A percentile compares a stretch with the other conserved stretches of the same genome.
phyloP scores from a whole-genome alignment of 2,888 invertebrate genomes.

The Bembecia ichneumoniformis region DNA sequence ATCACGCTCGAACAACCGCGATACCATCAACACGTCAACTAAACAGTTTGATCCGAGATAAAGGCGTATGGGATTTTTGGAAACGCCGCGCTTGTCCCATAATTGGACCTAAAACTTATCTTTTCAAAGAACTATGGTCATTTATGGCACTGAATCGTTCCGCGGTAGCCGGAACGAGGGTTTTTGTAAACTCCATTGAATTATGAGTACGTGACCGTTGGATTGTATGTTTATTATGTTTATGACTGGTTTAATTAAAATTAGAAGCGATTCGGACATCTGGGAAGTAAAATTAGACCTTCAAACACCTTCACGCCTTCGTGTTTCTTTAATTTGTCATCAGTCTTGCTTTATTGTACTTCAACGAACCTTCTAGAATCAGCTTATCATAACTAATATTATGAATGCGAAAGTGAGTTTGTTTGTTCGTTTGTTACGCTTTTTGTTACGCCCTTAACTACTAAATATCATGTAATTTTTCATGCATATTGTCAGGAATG shows the following conservation, averaged over 20 bases:
- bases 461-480: too few relatives aligned
- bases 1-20: conserved; percentile 31
- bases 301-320: neutral
- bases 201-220: conserved; percentile 42
- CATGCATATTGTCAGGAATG: too few relatives aligned
- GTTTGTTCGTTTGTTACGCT: neutral
- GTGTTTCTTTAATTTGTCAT: neutral
- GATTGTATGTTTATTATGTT: neutral
- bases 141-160: conserved; percentile 43
- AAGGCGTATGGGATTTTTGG: conserved; percentile 53
- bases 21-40: conserved; percentile 58
- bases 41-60: conserved; percentile 53
- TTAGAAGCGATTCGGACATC: neutral
- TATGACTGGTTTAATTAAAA: neutral
- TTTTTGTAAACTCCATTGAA: conserved; percentile 28
- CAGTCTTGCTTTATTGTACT: neutral
- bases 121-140: conserved; percentile 63
- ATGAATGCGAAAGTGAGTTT: neutral
- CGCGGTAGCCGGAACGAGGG: conserved; percentile 32
- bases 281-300: neutral
- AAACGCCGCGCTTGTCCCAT: conserved; percentile 54
- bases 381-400: neutral
- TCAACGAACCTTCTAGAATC: neutral
- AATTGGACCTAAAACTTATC: conserved; percentile 62
- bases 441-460: too few relatives aligned